phyloP scores from a whole-genome alignment of 2,888 invertebrate genomes.

The Coecobrya sp. region DNA sequence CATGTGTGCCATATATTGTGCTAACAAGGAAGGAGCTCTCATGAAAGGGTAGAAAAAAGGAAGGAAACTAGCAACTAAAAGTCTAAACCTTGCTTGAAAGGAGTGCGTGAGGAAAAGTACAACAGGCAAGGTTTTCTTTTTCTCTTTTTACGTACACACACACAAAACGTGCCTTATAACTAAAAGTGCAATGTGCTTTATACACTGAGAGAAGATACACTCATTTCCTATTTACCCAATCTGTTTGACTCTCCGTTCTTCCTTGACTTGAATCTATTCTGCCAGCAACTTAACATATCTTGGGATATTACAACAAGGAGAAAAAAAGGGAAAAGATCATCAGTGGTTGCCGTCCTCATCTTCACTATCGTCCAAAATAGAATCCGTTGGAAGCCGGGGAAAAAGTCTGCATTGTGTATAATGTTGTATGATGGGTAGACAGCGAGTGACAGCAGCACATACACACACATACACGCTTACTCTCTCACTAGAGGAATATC shows the following conservation, averaged over 20 bases:
- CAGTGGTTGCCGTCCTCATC: constrained; percentile 16
- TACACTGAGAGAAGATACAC: background rate
- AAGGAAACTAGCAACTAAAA: constrained; percentile 48
- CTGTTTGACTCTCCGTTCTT: constrained; percentile 3
- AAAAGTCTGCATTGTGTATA: constrained; percentile 51
- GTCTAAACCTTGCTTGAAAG: background rate
- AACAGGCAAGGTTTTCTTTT: constrained; percentile 14
- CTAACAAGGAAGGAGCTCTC: constrained; percentile 66
- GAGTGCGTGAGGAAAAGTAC: constrained; percentile 47
- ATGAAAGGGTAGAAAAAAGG: constrained; percentile 4
- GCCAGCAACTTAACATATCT: background rate
- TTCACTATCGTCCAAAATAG: background rate
- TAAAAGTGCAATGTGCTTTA: background rate
- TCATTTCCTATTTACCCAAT: constrained; percentile 58
- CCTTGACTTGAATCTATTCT: background rate
- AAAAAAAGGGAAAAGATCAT: constrained; percentile 23
- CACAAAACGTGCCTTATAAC: constrained; percentile 1
- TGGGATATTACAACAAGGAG: constrained; percentile 10
- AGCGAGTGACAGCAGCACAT: constrained; percentile 31
- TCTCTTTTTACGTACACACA: constrained; percentile 6
- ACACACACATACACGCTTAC: constrained; percentile 32
- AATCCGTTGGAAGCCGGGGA: constrained; percentile 14
- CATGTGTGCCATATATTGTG: constrained; percentile 51
- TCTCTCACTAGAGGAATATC: constrained; percentile 43
- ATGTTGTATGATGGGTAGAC: constrained; percentile 19